Evolutionary conservation across 2,113 vertebrate species (phyloP).

Genomic region (Cervus canadensis): DNA sequence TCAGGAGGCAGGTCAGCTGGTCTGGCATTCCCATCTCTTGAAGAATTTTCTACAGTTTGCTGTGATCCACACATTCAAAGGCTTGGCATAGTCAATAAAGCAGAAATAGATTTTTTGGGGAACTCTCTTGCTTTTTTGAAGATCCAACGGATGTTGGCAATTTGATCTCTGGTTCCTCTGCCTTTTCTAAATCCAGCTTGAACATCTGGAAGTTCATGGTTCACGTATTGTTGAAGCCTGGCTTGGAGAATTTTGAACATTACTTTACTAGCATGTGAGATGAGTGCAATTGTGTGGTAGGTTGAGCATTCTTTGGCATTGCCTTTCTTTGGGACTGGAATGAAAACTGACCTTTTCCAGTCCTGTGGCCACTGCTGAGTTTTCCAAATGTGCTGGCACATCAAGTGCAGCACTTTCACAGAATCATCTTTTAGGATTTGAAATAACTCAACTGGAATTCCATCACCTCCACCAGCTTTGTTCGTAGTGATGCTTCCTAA

Average conservation of each 20-base stretch:
- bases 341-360: neutral
- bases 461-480: neutral
- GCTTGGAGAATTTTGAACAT: neutral
- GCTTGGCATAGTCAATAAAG: neutral
- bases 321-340: neutral
- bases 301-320: neutral
- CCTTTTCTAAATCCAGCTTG: neutral
- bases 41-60: neutral
- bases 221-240: neutral
- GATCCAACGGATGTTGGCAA: neutral
- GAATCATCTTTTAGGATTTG: neutral
- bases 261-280: neutral
- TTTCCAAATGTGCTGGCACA: neutral
- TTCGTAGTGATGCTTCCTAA: neutral
- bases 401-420: neutral
- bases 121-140: neutral
- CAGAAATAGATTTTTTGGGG: neutral
- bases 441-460: neutral
- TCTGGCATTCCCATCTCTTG: neutral
- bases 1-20: neutral
- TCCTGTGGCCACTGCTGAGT: neutral
- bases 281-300: neutral
- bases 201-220: neutral
- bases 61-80: neutral
- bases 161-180: neutral